Evolutionary conservation across 2,888 invertebrate species (phyloP).

Genomic region (Diarsia mendica): DNA sequence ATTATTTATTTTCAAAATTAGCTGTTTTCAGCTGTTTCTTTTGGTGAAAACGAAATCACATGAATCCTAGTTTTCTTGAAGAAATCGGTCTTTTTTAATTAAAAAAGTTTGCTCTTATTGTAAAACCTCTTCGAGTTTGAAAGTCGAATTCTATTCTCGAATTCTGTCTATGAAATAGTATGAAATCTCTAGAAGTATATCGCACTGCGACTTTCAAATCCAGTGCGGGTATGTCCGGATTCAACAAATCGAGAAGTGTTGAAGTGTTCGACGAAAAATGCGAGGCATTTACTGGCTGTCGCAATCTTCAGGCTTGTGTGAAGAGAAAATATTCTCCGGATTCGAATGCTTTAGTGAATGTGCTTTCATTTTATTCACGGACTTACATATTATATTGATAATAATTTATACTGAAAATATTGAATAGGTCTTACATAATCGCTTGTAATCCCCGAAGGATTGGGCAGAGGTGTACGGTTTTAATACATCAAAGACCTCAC

Average conservation of each 20-base stretch:
- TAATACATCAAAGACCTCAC: too few relatives aligned
- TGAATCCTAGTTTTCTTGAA: too few relatives aligned
- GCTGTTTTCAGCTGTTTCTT: too few relatives aligned
- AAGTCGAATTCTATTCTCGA: background rate
- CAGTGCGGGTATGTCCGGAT: slow-evolving; percentile 36
- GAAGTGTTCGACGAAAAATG: slow-evolving; percentile 52
- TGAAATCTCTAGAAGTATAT: slow-evolving; percentile 18
- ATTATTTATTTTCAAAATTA: too few relatives aligned
- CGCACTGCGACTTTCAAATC: slow-evolving; percentile 23
- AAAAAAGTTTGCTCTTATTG: background rate
- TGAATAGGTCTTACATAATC: too few relatives aligned
- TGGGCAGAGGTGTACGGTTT: too few relatives aligned
- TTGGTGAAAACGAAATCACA: too few relatives aligned
- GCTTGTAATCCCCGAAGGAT: too few relatives aligned
- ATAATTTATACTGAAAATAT: background rate
- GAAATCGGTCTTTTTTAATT: background rate
- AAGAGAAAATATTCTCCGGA: slow-evolving; percentile 33
- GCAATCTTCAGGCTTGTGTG: slow-evolving; percentile 26
- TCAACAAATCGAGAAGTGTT: slow-evolving; percentile 34
- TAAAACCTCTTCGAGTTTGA: background rate
- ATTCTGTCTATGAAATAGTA: background rate
- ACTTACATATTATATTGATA: slow-evolving; percentile 17
- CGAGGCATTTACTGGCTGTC: slow-evolving; percentile 44
- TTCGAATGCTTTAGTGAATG: slow-evolving; percentile 37
- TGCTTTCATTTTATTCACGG: slow-evolving; percentile 25